Conservation (phyloP, 2,888 invertebrate genomes). For the Julus scandinavius region DNA sequence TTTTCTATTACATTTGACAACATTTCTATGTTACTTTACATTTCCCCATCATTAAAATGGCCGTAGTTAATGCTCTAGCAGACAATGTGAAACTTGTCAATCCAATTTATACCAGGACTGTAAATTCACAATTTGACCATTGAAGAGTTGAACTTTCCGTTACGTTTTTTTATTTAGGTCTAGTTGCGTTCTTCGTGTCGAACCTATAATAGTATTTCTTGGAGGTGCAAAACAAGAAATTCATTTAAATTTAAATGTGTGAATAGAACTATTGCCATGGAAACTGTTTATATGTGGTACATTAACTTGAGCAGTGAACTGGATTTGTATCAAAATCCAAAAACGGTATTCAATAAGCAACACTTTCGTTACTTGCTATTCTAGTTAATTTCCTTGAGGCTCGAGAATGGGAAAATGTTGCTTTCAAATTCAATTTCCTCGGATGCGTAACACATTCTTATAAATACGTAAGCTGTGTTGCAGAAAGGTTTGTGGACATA, state of each 20-base stretch:
- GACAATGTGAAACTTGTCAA: no score
- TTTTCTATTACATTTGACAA: no score
- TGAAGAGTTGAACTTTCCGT: background rate
- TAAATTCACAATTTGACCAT: background rate
- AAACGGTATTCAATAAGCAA: background rate
- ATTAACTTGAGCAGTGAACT: constrained; percentile 7
- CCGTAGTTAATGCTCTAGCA: no score
- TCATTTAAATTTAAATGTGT: background rate
- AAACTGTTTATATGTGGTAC: background rate
- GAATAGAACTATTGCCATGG: background rate
- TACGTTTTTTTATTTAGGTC: background rate
- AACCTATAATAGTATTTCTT: background rate
- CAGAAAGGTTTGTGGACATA: background rate
- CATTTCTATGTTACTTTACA: no score
- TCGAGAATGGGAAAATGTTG: background rate
- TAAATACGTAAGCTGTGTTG: no score
- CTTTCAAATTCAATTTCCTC: background rate
- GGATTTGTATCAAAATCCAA: background rate
- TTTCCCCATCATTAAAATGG: no score
- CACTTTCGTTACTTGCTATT: background rate
- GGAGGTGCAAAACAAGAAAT: background rate
- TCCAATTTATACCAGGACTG: background rate
- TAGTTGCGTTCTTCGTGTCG: background rate
- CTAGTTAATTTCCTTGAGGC: background rate
- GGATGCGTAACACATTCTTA: background rate